phyloP scores from a whole-genome alignment of 2,797 vertebrate genomes.

The Acrossocheilus wenchowensis region DNA sequence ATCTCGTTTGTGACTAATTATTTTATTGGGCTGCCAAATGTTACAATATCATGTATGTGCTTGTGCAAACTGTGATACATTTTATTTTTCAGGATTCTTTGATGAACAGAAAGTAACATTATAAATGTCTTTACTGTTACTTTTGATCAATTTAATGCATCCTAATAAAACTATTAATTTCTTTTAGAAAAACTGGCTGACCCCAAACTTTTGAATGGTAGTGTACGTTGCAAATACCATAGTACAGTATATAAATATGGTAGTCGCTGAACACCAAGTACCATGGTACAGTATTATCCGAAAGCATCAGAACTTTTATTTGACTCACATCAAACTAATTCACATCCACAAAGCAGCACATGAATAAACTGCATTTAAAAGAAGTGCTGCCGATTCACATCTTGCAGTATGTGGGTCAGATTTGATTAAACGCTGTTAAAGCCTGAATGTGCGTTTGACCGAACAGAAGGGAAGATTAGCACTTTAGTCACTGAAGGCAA shows the following conservation, averaged over 20 bases:
- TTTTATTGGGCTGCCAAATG: too few relatives aligned
- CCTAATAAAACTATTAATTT: neutral
- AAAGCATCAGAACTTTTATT: neutral
- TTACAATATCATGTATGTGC: too few relatives aligned
- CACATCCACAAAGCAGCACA: conserved; percentile 8
- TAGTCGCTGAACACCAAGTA: neutral
- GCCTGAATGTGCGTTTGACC: conserved; percentile 57
- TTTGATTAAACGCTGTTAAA: conserved; percentile 76
- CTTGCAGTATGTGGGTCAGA: conserved; percentile 74
- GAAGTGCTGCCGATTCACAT: conserved; percentile 48
- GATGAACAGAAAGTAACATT: neutral
- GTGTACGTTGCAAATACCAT: neutral
- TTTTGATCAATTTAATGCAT: neutral
- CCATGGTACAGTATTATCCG: neutral
- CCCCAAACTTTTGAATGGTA: neutral
- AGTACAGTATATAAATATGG: neutral
- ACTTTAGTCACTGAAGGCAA: conserved; percentile 61
- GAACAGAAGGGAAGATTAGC: conserved; percentile 51
- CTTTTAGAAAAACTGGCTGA: neutral
- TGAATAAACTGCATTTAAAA: conserved; percentile 35
- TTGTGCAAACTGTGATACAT: neutral
- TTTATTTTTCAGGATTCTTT: neutral
- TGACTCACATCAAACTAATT: neutral
- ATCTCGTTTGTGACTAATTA: too few relatives aligned
- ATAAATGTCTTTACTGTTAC: too few relatives aligned